Percentiles rank a stretch among this genome's conserved stretches.
Evolutionary conservation across 1,140 invertebrate species (phyloP).

Genomic region (Tetranychus cinnabarinus): DNA sequence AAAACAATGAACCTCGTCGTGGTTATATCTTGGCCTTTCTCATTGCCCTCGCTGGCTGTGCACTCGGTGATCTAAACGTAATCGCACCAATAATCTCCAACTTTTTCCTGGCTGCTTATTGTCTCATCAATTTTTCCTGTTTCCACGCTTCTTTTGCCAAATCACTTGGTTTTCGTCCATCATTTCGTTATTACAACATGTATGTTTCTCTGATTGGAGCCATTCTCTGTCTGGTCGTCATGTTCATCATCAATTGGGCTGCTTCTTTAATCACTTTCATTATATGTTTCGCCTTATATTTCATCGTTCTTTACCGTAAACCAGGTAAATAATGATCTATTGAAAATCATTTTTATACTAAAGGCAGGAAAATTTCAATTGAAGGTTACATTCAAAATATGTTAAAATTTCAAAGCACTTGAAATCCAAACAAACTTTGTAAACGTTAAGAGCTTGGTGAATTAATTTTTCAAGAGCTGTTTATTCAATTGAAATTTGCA

Average conservation of each 20-base stretch:
- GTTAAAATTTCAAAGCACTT: too few relatives aligned
- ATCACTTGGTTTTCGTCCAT: slow-evolving; percentile 26
- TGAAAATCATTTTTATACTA: too few relatives aligned
- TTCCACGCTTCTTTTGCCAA: slow-evolving; percentile 71
- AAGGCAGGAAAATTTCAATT: too few relatives aligned
- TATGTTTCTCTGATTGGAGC: slow-evolving; percentile 29
- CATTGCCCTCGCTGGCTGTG: slow-evolving; percentile 58
- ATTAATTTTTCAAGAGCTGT: too few relatives aligned
- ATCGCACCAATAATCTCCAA: slow-evolving; percentile 93
- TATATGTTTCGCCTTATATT: slow-evolving; percentile 22
- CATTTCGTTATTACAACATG: slow-evolving; percentile 30
- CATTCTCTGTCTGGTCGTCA: slow-evolving; percentile 27
- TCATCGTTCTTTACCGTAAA: slow-evolving; percentile 24
- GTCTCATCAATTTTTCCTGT: slow-evolving; percentile 79
- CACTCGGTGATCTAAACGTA: slow-evolving; percentile 57
- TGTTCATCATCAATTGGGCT: slow-evolving; percentile 34
- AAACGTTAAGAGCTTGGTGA: too few relatives aligned
- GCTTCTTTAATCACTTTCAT: slow-evolving; percentile 27
- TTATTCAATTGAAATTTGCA: too few relatives aligned
- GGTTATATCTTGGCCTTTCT: slow-evolving; percentile 76
- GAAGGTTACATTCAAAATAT: too few relatives aligned
- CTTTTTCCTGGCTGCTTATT: slow-evolving; percentile 91
- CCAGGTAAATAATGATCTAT: slow-evolving; percentile 18
- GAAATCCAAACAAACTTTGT: too few relatives aligned
- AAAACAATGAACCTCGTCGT: slow-evolving; percentile 65